Evolutionary conservation across 2,797 vertebrate species (phyloP).

Genomic region (Emys orbicularis): DNA sequence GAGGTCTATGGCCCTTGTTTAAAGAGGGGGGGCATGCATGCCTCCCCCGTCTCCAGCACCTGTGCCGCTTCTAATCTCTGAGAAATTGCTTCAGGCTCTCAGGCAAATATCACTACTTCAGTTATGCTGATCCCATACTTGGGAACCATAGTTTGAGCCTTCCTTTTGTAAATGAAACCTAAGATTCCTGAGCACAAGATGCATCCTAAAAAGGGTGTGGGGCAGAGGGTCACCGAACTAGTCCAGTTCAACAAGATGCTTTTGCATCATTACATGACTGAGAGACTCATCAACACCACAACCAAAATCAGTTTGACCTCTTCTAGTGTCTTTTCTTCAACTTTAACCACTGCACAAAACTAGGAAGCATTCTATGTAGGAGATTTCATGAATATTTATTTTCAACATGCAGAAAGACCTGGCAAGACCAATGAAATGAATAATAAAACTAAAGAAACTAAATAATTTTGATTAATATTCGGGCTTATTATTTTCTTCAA

Average conservation of each 20-base stretch:
- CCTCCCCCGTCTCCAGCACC: too few relatives aligned
- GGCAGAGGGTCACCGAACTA: neutral
- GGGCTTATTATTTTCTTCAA: accelerated
- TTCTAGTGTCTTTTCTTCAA: neutral
- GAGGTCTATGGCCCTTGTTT: too few relatives aligned
- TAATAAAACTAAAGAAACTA: neutral
- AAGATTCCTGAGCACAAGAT: neutral
- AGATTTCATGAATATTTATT: neutral
- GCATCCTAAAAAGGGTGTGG: neutral
- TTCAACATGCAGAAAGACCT: neutral
- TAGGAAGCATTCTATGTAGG: neutral
- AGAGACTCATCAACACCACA: neutral
- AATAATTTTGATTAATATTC: neutral
- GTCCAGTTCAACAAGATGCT: neutral
- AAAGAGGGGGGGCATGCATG: too few relatives aligned
- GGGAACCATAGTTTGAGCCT: neutral
- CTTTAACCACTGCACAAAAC: neutral
- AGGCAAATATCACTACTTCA: neutral
- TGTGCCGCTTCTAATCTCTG: too few relatives aligned
- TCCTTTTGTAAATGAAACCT: neutral
- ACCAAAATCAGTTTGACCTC: neutral
- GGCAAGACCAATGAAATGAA: neutral
- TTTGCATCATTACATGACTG: neutral
- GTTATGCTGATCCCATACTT: neutral
- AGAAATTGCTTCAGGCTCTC: neutral